Evolutionary conservation across 2,888 invertebrate species (phyloP).

Genomic region (Idaea aversata): DNA sequence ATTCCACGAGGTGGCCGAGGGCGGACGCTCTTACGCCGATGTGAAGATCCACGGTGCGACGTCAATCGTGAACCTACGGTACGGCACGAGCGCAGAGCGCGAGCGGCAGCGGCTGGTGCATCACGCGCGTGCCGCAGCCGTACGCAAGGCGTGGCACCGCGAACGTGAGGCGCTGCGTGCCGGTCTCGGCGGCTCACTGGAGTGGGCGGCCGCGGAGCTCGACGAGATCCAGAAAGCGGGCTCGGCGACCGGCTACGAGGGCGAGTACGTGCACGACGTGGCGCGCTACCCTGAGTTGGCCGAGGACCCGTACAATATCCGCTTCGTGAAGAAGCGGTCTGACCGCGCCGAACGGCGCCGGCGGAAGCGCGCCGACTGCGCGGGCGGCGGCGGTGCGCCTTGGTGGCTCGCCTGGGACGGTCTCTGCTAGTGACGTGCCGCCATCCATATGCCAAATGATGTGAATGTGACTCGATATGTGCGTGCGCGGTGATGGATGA

Average conservation of each 20-base stretch:
- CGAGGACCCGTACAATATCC: slow-evolving; percentile 97
- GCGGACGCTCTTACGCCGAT: slow-evolving; percentile 88
- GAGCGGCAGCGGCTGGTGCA: slow-evolving; percentile 94
- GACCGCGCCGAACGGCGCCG: slow-evolving; percentile 86
- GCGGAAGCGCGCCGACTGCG: slow-evolving; percentile 83
- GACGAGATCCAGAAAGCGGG: slow-evolving; percentile 94
- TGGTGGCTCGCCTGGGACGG: slow-evolving; percentile 75
- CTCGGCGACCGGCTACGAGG: slow-evolving; percentile 91
- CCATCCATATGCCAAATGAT: slow-evolving; percentile 77
- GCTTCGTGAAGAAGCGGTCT: slow-evolving; percentile 90
- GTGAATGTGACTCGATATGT: slow-evolving; percentile 63
- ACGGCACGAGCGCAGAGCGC: slow-evolving; percentile 94
- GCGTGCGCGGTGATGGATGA: slow-evolving; percentile 64
- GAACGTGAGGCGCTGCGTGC: slow-evolving; percentile 92
- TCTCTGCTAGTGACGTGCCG: slow-evolving; percentile 73
- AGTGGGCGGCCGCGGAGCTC: slow-evolving; percentile 93
- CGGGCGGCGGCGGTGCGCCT: slow-evolving; percentile 67
- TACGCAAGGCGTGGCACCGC: slow-evolving; percentile 95
- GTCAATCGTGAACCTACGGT: slow-evolving; percentile 95
- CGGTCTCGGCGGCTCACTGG: slow-evolving; percentile 87
- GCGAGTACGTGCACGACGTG: slow-evolving; percentile 95
- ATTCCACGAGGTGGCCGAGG: slow-evolving; percentile 91
- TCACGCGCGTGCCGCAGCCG: slow-evolving; percentile 92
- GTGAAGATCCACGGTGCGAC: slow-evolving; percentile 95
- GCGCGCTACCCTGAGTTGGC: slow-evolving; percentile 94